Percentiles rank a stretch among this genome's conserved stretches.
Evolutionary conservation across 1,140 invertebrate species (phyloP).

Genomic region (Stenopsyche tienmushanensis): DNA sequence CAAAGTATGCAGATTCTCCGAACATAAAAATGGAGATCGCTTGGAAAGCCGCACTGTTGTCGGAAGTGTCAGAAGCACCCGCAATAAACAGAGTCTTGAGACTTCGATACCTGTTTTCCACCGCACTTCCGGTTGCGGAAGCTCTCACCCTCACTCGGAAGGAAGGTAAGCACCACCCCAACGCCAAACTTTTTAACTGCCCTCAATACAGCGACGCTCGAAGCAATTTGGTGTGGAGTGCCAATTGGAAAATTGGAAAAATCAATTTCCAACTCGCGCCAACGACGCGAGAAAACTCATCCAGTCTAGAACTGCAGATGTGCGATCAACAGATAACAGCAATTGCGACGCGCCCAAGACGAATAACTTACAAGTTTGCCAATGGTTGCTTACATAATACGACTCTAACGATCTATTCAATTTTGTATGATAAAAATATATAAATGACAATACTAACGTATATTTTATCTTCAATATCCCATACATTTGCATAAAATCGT

Average conservation of each 20-base stretch:
- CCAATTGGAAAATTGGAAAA: constrained; percentile 40
- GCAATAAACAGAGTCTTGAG: constrained; percentile 4
- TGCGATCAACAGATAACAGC: constrained; percentile 27
- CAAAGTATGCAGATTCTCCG: too few relatives aligned
- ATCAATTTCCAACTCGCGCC: constrained; percentile 36
- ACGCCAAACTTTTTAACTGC: constrained; percentile 33
- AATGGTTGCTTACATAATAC: too few relatives aligned
- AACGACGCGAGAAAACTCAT: constrained; percentile 4
- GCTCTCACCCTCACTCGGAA: background rate
- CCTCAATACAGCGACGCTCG: constrained; percentile 32
- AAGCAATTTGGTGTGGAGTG: constrained; percentile 34
- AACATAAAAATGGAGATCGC: background rate
- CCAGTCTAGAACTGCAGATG: background rate
- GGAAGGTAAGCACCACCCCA: background rate
- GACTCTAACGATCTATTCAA: too few relatives aligned
- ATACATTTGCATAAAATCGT: too few relatives aligned
- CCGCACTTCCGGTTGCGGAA: background rate
- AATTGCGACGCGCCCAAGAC: too few relatives aligned
- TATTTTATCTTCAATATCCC: too few relatives aligned
- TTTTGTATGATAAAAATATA: too few relatives aligned
- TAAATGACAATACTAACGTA: too few relatives aligned
- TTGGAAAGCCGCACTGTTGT: too few relatives aligned
- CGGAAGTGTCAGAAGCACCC: background rate
- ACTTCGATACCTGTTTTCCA: background rate
- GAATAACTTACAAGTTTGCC: too few relatives aligned